Conservation (phyloP, 2,797 vertebrate species). For the Micrastur ruficollis region DNA sequence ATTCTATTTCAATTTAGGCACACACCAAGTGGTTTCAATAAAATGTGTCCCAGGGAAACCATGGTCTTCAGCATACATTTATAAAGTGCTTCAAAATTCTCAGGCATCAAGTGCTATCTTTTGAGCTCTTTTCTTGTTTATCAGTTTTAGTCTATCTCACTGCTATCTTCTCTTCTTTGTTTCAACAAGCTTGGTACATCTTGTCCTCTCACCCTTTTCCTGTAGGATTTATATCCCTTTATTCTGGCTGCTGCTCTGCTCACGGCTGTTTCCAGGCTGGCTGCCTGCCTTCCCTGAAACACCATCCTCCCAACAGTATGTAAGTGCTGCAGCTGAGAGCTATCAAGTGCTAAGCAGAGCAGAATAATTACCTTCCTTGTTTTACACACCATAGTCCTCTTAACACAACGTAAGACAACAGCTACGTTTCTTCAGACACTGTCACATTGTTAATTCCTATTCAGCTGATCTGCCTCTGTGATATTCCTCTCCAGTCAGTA, state of each 20-base stretch:
- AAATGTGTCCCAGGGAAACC: background rate
- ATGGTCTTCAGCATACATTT: background rate
- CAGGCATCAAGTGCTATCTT: background rate
- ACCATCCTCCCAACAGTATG: background rate
- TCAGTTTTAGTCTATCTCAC: background rate
- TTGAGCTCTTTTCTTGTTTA: background rate
- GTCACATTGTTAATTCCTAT: background rate
- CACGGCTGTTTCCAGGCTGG: background rate
- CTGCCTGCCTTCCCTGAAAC: background rate
- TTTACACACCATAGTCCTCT: background rate
- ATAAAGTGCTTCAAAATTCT: background rate
- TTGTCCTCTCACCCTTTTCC: background rate
- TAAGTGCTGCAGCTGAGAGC: slow-evolving; percentile 12
- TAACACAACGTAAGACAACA: background rate
- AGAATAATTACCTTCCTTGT: slow-evolving; percentile 51
- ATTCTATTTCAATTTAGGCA: background rate
- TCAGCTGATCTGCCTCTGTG: background rate
- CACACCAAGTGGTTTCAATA: background rate
- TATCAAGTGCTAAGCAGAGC: slow-evolving; percentile 37
- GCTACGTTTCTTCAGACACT: background rate
- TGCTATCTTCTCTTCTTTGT: background rate
- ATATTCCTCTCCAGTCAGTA: background rate
- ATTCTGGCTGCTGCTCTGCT: background rate
- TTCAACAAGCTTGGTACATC: background rate
- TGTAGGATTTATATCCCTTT: background rate